These are phyloP conservation scores for Nymphalis urticae DNA, from an alignment of 2,888 invertebrate species.

Conservation along the genomic window DNA sequence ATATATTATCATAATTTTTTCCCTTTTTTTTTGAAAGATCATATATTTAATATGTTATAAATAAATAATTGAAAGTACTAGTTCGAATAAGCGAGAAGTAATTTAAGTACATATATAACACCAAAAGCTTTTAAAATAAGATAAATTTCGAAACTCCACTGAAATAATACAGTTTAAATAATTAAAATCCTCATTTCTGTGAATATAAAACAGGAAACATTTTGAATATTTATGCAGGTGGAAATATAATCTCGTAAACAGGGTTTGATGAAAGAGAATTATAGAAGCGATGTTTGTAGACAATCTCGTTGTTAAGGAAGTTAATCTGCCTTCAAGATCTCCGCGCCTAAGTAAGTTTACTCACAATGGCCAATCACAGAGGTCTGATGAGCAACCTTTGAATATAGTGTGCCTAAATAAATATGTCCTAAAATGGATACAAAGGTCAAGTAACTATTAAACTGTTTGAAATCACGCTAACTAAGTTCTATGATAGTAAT, in stretches of 20 bases:
- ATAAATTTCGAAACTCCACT: no score
- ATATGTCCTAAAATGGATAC: not conserved
- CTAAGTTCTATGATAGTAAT: not conserved
- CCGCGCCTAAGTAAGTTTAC: not conserved
- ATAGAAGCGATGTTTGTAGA: not conserved
- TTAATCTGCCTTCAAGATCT: not conserved
- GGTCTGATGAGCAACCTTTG: not conserved
- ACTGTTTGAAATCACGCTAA: not conserved
- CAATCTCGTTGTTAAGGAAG: slow-evolving; percentile 3
- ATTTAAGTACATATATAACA: no score
- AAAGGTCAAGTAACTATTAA: not conserved
- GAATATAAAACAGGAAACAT: not conserved
- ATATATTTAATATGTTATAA: no score
- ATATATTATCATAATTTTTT: no score
- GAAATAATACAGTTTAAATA: no score
- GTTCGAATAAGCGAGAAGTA: no score
- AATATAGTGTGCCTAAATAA: slow-evolving; percentile 1
- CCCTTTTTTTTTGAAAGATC: no score
- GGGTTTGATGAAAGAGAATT: not conserved
- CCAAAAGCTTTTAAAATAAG: no score
- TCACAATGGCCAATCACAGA: slow-evolving; percentile 2
- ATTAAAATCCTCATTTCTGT: no score
- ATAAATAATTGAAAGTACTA: no score
- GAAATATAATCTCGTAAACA: not conserved
- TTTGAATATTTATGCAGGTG: not conserved